Conservation (phyloP, 2,888 invertebrate species). For the Ornithoptera alexandrae region DNA sequence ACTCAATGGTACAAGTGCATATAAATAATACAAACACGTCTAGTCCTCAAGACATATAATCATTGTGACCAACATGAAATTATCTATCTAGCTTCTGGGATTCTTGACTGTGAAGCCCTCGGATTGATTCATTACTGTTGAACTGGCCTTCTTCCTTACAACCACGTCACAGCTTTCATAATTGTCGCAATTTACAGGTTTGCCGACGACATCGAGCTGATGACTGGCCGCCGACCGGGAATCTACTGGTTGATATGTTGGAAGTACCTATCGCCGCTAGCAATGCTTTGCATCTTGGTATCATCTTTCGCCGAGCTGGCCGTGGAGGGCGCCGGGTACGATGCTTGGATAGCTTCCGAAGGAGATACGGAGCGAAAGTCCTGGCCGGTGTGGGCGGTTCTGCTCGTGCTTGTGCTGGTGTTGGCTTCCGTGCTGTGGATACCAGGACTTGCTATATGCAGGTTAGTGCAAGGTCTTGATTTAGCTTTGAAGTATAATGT, state of each 20-base stretch:
- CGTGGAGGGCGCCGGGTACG: conserved; percentile 90
- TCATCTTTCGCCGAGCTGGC: conserved; percentile 91
- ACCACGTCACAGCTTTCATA: no score
- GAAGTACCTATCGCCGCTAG: conserved; percentile 94
- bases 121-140: no score
- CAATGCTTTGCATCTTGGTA: conserved; percentile 91
- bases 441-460: conserved; percentile 88
- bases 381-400: conserved; percentile 93
- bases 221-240: conserved; percentile 94
- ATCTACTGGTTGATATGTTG: conserved; percentile 96
- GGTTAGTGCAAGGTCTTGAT: conserved; percentile 69
- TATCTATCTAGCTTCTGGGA: no score
- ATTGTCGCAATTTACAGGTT: conserved; percentile 80
- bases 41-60: no score
- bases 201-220: conserved; percentile 95
- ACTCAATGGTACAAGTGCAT: no score
- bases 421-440: conserved; percentile 93
- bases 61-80: no score
- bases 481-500: no score
- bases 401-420: conserved; percentile 86
- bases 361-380: conserved; percentile 87
- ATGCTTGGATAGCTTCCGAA: conserved; percentile 88
- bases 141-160: no score
- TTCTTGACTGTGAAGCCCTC: no score
- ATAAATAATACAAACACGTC: no score